Base-by-base conservation (phyloP, 2,888 invertebrate genomes). In the Cynaeus angustus region DNA sequence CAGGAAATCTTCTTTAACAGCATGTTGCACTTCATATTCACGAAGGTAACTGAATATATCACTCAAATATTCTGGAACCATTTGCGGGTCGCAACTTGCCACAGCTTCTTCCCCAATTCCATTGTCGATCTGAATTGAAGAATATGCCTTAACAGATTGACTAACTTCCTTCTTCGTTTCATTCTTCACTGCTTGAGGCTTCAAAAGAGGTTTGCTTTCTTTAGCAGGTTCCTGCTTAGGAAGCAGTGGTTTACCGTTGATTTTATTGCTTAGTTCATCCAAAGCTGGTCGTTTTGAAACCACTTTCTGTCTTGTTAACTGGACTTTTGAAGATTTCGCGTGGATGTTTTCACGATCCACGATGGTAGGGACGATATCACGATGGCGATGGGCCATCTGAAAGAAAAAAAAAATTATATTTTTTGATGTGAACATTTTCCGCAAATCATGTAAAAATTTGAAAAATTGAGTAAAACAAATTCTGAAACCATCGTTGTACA, bases 11-110 rank as follows among this genome's bases (percentile, higher is more conserved):
- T 85, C 82, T 38, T 86, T 84, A 66, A 97, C 88, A 1, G 89
- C 87, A 83, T 90, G 92, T 74, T 89, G 87, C 12, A 83, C 82
- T 87, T 98, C 98, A 70, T 97, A 84, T 53, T 88, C 85, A 73
- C 90, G 89, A 80, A 98, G 88, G 85, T 98, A 96, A 12, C 87
- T 86, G 82, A 96, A 97, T 81, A 98, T 98, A 78, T 98, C 97
- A 74, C 94, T 92, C 30, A 94, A 92, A 83, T 97, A 98, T 76
- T 92, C 91, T 10, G 93, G 90, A 81, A 95, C 92, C 76, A 96
- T 88, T 75, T 93, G 87, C 1, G 94, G 92, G 83, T 94, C 95
- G 46, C 89, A 88, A 41, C 86, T 68, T 48, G 75, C 75, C 66
- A 80, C 81, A 33, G 14, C 9, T 7, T 52, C n/a, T n/a, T n/a